A percentile compares a stretch with the other conserved stretches of the same genome.
Evolutionary conservation across 2,888 invertebrate species (phyloP).

Genomic region (Ectemnius cavifrons): DNA sequence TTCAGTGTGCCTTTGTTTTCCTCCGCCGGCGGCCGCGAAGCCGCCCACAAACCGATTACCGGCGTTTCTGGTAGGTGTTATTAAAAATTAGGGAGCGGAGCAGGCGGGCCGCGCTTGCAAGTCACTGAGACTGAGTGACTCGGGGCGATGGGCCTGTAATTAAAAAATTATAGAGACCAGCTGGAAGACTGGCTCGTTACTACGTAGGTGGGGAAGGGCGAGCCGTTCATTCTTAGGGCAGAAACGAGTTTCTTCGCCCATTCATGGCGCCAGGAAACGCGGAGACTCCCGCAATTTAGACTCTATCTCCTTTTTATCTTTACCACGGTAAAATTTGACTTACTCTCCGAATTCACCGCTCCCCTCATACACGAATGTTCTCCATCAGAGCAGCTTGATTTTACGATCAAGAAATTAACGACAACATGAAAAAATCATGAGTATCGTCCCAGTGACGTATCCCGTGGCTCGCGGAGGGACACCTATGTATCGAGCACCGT

Average conservation of each 20-base stretch:
- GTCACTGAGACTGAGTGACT: conserved; percentile 68
- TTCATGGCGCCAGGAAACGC: conserved; percentile 70
- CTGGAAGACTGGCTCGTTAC: conserved; percentile 57
- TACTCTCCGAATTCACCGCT: not conserved
- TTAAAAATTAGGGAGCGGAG: conserved; percentile 63
- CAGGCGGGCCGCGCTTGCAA: conserved; percentile 59
- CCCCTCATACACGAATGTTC: too few relatives aligned
- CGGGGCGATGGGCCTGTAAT: conserved; percentile 67
- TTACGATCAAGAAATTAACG: too few relatives aligned
- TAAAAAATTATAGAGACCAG: conserved; percentile 74
- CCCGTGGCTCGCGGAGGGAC: too few relatives aligned
- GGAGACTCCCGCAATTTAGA: conserved; percentile 45
- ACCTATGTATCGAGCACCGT: not conserved
- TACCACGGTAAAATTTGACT: not conserved
- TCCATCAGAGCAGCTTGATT: too few relatives aligned
- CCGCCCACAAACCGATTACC: conserved; percentile 55
- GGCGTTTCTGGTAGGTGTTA: conserved; percentile 52
- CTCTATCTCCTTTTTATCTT: conserved; percentile 18
- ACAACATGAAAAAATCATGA: too few relatives aligned
- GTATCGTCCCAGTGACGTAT: too few relatives aligned
- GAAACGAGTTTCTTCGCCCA: conserved; percentile 58
- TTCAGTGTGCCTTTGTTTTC: conserved; percentile 47
- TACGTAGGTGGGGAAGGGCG: conserved; percentile 22
- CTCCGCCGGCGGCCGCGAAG: conserved; percentile 31
- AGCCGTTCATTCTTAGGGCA: conserved; percentile 39